These are phyloP conservation scores for Corythaixoides concolor DNA, from an alignment of 2,113 vertebrate genomes.

Conservation along the genomic window DNA sequence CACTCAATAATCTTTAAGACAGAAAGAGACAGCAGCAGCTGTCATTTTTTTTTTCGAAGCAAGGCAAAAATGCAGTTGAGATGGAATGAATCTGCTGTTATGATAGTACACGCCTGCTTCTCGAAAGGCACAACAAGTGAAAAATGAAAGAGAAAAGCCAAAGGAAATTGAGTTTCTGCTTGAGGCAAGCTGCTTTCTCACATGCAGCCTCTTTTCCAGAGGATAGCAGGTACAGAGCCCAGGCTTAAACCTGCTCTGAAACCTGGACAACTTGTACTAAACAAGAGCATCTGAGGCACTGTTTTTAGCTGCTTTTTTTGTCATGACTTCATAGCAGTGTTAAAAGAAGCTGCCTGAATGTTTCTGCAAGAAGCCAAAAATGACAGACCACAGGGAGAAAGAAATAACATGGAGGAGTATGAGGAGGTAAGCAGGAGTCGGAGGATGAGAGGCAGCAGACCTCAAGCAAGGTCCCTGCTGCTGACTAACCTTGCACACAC, in stretches of 20 bases:
- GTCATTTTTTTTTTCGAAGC: neutral
- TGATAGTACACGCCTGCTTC: neutral
- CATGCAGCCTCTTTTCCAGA: neutral
- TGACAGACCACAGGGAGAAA: neutral
- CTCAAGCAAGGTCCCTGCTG: neutral
- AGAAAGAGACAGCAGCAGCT: neutral
- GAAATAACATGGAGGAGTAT: neutral
- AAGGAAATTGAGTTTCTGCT: neutral
- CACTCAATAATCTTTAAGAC: neutral
- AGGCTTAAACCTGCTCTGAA: neutral
- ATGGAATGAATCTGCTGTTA: neutral
- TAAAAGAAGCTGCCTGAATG: neutral
- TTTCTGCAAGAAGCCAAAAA: neutral
- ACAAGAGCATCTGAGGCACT: neutral
- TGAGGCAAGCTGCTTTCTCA: neutral
- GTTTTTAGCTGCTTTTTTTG: neutral
- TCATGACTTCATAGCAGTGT: fast-evolving
- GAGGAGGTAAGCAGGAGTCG: neutral
- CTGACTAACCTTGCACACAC: neutral
- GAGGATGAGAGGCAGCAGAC: neutral
- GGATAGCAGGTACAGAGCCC: neutral
- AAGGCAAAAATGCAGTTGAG: neutral
- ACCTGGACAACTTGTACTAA: neutral
- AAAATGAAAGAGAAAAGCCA: neutral
- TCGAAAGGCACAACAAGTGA: neutral